Conservation (phyloP, 2,888 invertebrate species). For the Chaetoderma sp. region DNA sequence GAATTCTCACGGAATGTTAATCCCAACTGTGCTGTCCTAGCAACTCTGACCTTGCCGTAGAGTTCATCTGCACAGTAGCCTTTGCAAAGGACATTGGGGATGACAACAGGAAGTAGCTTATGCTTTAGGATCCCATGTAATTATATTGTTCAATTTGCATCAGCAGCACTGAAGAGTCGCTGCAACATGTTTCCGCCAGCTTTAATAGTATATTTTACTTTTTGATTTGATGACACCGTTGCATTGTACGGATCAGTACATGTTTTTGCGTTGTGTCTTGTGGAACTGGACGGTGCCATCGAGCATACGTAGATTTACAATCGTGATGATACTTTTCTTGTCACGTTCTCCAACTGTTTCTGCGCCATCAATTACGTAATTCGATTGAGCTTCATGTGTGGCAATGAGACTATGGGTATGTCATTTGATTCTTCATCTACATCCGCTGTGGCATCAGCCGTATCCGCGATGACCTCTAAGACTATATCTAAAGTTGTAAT, state of each 20-base stretch:
- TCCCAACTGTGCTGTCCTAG: too few species aligned
- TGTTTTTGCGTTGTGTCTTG: too few species aligned
- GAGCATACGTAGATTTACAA: too few species aligned
- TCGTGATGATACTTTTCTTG: too few species aligned
- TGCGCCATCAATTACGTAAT: background rate
- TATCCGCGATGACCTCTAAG: too few species aligned
- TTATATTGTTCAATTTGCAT: slow-evolving; percentile 7
- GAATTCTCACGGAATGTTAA: too few species aligned
- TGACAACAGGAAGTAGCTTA: slow-evolving; percentile 8
- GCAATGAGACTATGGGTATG: background rate
- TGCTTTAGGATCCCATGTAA: background rate
- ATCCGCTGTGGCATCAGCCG: too few species aligned
- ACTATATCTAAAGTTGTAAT: too few species aligned
- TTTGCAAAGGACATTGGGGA: slow-evolving; percentile 9
- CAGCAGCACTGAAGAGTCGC: slow-evolving; percentile 5
- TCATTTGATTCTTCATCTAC: too few species aligned
- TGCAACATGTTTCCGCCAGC: slow-evolving; percentile 7
- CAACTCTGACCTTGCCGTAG: too few species aligned
- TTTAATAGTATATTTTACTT: background rate
- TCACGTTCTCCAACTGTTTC: too few species aligned
- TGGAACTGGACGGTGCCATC: too few species aligned
- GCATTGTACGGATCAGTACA: slow-evolving; percentile 7
- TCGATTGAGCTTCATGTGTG: background rate
- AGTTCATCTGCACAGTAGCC: slow-evolving; percentile 7
- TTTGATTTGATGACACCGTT: background rate